phyloP scores from a whole-genome alignment of 2,113 vertebrate genomes.

The Indicator indicator region DNA sequence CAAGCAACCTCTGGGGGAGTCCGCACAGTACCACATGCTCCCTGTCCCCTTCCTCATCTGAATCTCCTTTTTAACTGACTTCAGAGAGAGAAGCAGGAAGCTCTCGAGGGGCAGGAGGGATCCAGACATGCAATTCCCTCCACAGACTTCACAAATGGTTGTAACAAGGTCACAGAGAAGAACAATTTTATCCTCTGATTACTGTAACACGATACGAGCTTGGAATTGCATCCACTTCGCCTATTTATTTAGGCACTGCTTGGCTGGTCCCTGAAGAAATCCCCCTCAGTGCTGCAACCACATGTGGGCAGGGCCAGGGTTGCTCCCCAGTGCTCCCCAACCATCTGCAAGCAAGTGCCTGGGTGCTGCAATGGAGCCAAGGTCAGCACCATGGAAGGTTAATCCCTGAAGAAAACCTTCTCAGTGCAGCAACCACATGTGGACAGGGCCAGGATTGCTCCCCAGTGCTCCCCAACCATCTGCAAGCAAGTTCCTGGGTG shows the following conservation, averaged over 20 bases:
- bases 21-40: accelerated
- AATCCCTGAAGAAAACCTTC: no score
- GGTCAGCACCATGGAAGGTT: no score
- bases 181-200: slow-evolving; percentile 65
- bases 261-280: not conserved
- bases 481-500: no score
- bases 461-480: no score
- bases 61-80: slow-evolving; percentile 13
- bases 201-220: slow-evolving; percentile 32
- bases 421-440: no score
- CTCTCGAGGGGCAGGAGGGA: slow-evolving; percentile 16
- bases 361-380: no score
- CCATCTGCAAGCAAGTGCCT: not conserved
- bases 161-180: slow-evolving; percentile 68
- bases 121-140: slow-evolving; percentile 29
- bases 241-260: not conserved
- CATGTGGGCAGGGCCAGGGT: not conserved
- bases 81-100: not conserved
- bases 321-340: not conserved
- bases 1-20: accelerated
- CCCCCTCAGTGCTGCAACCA: not conserved
- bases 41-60: not conserved
- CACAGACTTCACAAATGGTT: slow-evolving; percentile 32
- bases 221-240: slow-evolving; percentile 26
- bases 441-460: no score